Base-by-base conservation (phyloP, 1,140 invertebrate species). In the Bactericera cockerelli region DNA sequence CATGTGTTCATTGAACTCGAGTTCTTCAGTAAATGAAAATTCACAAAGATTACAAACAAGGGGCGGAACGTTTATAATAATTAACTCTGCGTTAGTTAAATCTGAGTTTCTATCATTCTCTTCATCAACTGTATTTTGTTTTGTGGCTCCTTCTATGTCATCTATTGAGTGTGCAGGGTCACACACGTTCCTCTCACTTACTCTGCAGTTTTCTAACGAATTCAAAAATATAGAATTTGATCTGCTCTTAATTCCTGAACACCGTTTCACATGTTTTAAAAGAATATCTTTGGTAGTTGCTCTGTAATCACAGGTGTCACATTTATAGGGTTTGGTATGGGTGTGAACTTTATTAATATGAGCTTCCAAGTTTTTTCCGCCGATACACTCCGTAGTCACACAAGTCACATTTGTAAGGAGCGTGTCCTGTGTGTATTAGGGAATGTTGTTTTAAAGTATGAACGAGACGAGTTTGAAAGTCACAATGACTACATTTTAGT, bases 1-100 rank as follows among this genome's bases (percentile, higher is more conserved):
- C n/a, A 75, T 61, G 60, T 78, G 76, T n/a, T 74, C 74, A 8
- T 72, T 74, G 3, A 78, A 59, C 0, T 75, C 74, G 14, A 72
- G 72, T 4, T 81, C 79, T 64, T 85, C 84, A 1, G 80, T 83
- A 68, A 86, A 87, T 0, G 81, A 74, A 68, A 87, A 87, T 4
- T 77, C 75, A 66, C 86, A 89, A 36, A 78, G 75, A 0, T 72
- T 74, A 65, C 83, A 79, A 62, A 79, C 69, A 65, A 81, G 81
- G 0, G 80, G 80, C 19, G 42, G 42, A 22, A 49, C 22, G 22
- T 49, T 49, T 8, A 49, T 16, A 6, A 49, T 49, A 10, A 49
- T 49, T 4, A 49, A 16, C 19, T 49, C 42, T 49, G 42, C 22
- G n/a, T 31, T 31, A 31, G 4, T 31, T 31, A 13, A 31, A 6